Base-by-base conservation (phyloP, 2,888 invertebrate species). In the Polydesmus complanatus region DNA sequence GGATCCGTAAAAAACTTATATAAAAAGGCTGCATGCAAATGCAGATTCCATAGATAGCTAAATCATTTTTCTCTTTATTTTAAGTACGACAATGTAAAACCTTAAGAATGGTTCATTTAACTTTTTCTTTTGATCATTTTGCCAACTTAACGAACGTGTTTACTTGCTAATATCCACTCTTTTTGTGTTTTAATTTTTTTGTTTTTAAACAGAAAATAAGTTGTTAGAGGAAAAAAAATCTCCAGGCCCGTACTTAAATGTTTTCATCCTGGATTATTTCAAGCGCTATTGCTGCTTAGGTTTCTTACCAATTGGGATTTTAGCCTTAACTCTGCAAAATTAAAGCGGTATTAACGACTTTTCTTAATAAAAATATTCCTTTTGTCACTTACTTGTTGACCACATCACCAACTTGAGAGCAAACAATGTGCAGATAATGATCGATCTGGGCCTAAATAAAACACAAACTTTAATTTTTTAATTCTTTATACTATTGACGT, bases 371-470 rank as follows among this genome's bases (percentile, higher is more conserved):
- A 8, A 14, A 8, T 8, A 8, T 14, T 37, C 5, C 14, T 8
- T 61, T 56, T 21, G 18, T 26, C 3, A 80, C 88, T 81, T 75
- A 91, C 91, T 91, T 92, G 73, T 86, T 83, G 71, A 88, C 83
- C 73, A 92, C 83, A 75, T 92, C 90, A 75, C 86, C 84, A 76
- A 91, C 80, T 80, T 90, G 91, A 74, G 82, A 84, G 78, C 85
- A 83, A 71, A 88, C 89, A 72, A 91, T 79, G 75, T 88, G 88
- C 69, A 92, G 79, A 77, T 92, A 88, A 75, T 88, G 86, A 78
- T 93, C 92, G 72, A 92, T 89, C 76, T 90, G 88, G 74, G 86
- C 81, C 79, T 93, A 53, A n/a, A 62, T 52, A 3, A 27, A 8
- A 58, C 8, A 22, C 27, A 49, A 11, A 49, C 2, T 48, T 2